Evolutionary conservation across 2,888 invertebrate species (phyloP).

Genomic region (Mythimna pallens): DNA sequence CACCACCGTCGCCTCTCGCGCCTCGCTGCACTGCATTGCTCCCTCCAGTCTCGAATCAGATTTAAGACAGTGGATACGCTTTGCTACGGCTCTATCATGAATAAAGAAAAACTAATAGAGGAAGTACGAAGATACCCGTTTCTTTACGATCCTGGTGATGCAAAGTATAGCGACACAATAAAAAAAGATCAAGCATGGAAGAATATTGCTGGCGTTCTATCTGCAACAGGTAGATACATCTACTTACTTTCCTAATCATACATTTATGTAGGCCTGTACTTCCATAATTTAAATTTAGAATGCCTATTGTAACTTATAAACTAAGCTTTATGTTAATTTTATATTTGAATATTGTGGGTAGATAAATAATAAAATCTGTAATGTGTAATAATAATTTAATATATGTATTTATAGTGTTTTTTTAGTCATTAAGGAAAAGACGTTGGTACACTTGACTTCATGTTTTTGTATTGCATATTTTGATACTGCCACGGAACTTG

Average conservation of each 20-base stretch:
- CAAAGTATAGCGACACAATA: no score
- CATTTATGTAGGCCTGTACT: slow-evolving; percentile 18
- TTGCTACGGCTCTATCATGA: no score
- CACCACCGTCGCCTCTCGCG: slow-evolving; percentile 6
- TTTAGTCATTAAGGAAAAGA: slow-evolving; percentile 15
- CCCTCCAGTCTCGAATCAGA: slow-evolving; percentile 16
- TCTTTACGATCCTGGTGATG: no score
- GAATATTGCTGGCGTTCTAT: no score
- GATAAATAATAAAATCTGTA: slow-evolving; percentile 22
- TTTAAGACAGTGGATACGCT: slow-evolving; percentile 12
- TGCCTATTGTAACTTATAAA: no score
- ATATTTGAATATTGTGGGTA: slow-evolving; percentile 21
- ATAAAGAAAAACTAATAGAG: no score
- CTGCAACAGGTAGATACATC: no score
- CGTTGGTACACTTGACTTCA: slow-evolving; percentile 16
- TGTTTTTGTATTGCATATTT: no score
- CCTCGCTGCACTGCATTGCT: neutral
- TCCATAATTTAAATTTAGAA: slow-evolving; percentile 11
- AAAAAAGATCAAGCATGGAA: no score
- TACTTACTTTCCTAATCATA: slow-evolving; percentile 8
- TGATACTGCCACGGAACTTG: no score
- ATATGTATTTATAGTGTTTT: neutral
- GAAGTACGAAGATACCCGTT: no score
- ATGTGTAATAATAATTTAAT: slow-evolving; percentile 10
- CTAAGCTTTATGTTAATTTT: neutral